Conservation (phyloP, 2,888 invertebrate genomes). For the Pachymerium ferrugineum region DNA sequence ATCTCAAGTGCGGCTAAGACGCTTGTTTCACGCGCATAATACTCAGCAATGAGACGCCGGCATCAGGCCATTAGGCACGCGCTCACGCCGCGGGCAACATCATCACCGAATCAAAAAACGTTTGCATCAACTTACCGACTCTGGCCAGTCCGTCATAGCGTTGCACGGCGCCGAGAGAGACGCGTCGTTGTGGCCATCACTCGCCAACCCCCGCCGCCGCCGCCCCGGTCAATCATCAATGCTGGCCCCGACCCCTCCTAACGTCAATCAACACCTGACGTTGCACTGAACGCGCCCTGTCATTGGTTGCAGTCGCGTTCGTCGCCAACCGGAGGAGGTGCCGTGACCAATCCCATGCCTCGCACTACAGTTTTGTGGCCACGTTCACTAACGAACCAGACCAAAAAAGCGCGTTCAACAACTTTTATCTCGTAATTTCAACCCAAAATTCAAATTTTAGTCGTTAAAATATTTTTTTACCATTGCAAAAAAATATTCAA, state of each 20-base stretch:
- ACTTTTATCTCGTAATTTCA: background rate
- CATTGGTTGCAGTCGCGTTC: background rate
- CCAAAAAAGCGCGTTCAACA: background rate
- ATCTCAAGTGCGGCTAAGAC: conserved; percentile 27
- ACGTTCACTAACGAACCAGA: background rate
- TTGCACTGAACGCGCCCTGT: background rate
- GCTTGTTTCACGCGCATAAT: background rate
- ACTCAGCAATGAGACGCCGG: background rate
- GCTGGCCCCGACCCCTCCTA: background rate
- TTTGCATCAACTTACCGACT: background rate
- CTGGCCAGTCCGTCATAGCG: background rate
- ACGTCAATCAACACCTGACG: background rate
- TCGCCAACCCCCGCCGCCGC: background rate
- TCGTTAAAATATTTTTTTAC: too few relatives aligned
- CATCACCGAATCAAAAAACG: background rate
- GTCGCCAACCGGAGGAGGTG: background rate
- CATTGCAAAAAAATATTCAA: too few relatives aligned
- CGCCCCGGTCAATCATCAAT: conserved; percentile 2
- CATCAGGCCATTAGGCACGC: conserved; percentile 11
- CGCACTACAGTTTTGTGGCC: background rate
- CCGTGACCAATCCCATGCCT: background rate
- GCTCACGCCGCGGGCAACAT: too few relatives aligned
- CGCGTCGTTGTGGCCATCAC: background rate
- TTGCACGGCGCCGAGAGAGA: background rate
- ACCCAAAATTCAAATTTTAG: too few relatives aligned